Base-by-base conservation (phyloP, 2,888 invertebrate genomes). In the Rhamnusium bicolor region DNA sequence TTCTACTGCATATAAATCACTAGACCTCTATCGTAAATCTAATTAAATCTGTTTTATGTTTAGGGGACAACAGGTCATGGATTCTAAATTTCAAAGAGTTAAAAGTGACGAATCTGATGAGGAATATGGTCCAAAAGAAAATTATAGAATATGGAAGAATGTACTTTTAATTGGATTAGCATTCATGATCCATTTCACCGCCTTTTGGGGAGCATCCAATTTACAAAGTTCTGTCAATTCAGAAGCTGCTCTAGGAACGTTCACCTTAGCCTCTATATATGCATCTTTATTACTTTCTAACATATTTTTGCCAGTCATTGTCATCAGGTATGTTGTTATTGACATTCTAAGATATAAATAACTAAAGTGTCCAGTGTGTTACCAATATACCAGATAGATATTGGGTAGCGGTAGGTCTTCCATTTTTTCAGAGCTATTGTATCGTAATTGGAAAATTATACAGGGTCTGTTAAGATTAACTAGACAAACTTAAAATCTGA, bases 171-270 rank as follows among this genome's bases (percentile, higher is more conserved):
- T 98, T 63, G 95, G 97, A 1, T 89, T 95, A 73, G 96, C 96
- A 0, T 98, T 98, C 88, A 94, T 97, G 93, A 92, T 97, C 81
- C 94, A 96, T 80, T 96, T 98, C 89, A 98, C 96, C 0, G 96
- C 97, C 4, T 98, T 97, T 87, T 96, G 94, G 88, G 95, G 95
- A 3, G 92, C 94, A 1, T 93, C 94, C 62, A 95, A 95, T 87
- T 89, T 95, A 49, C 95, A 95, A 88, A 96, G 96, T 85, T 96
- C 95, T 0, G 92, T 97, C 68, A 96, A 97, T 87, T 92, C 93
- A 16, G 94, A 94, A 83, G 93, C 92, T 1, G 94, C 95, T 0
- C 89, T 97, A 0, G 97, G 97, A 1, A 94, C 95, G 1, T 94
- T 94, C 79, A 96, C 96, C 0, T 88, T 96, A 63, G 94, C 96